Percentiles rank a stretch among this genome's conserved stretches.
Evolutionary conservation across 2,797 vertebrate genomes (phyloP).

Genomic region (Danio tinwini): DNA sequence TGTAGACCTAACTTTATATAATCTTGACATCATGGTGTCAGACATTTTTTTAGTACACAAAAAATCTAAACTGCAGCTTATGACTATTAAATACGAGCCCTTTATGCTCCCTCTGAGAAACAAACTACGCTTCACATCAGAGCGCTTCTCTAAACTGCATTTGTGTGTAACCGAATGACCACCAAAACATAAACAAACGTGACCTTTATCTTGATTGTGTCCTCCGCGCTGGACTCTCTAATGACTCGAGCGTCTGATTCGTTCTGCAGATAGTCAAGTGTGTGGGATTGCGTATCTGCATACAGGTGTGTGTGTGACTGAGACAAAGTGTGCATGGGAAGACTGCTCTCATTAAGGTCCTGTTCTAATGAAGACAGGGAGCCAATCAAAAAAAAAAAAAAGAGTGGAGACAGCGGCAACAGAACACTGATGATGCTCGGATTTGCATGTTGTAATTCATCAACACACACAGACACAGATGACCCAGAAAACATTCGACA

Average conservation of each 20-base stretch:
- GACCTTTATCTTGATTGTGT: not conserved
- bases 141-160: no score
- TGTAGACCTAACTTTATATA: no score
- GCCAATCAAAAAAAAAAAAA: not conserved
- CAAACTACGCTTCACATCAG: no score
- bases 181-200: no score
- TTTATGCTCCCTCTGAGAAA: no score
- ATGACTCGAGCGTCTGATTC: not conserved
- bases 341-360: slow-evolving; percentile 15
- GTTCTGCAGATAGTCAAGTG: not conserved
- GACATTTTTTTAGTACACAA: no score
- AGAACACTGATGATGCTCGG: slow-evolving; percentile 4
- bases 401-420: not conserved
- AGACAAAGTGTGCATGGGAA: not conserved
- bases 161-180: no score
- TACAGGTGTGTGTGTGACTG: not conserved
- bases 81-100: no score
- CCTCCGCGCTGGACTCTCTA: not conserved
- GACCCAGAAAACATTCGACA: no score
- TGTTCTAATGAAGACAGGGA: slow-evolving; percentile 31
- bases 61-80: no score
- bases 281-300: not conserved
- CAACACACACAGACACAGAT: not conserved
- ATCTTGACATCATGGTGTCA: no score
- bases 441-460: not conserved